Evolutionary conservation across 2,888 invertebrate species (phyloP), one percentile per base, ranked within the genome.

Genomic region (Chesias legatella): DNA sequence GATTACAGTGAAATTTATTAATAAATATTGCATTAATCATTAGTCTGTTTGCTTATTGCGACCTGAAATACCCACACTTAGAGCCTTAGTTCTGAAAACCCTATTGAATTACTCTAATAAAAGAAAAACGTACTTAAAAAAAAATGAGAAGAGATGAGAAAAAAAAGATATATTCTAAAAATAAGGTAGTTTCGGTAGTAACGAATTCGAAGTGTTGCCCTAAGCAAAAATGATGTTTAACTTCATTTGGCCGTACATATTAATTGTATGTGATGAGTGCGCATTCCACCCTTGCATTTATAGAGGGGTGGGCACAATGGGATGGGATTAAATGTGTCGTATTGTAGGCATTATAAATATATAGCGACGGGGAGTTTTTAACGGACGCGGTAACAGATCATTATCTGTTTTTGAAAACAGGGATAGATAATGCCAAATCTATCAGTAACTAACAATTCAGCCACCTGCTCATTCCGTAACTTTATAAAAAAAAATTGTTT

Each of bases 11-110:
- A 86, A 85, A 81, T 78, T 84, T 81, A 84, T 78, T 79, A 86
- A 85, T 88, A 88, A 88, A 88, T 84, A 85, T 79, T 77, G 81
- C 81, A 88, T 85, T 86, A 85, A 80, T 78, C 82, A 83, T 74
- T 80, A 56, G 49, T 41, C 61, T 54, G 60, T 62, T 61, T 69
- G 58, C 60, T 60, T 50, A 37, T 46, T 43, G 21, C 20, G 33
- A 21, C 33, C 33, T 30, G 22, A 34, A 29, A 31, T 10, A 65
- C 56, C 51, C 49, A 52, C 40, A 42, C n/a, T n/a, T n/a, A n/a
- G n/a, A n/a, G n/a, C n/a, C n/a, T n/a, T n/a, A n/a, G n/a, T n/a
- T n/a, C n/a, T n/a, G n/a, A n/a, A n/a, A n/a, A n/a, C n/a, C n/a
- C n/a, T n/a, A n/a, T n/a, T n/a, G n/a, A n/a, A n/a, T n/a, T n/a